Base-by-base conservation (phyloP, 1,140 invertebrate species). In the Dinothrombium tinctorium region DNA sequence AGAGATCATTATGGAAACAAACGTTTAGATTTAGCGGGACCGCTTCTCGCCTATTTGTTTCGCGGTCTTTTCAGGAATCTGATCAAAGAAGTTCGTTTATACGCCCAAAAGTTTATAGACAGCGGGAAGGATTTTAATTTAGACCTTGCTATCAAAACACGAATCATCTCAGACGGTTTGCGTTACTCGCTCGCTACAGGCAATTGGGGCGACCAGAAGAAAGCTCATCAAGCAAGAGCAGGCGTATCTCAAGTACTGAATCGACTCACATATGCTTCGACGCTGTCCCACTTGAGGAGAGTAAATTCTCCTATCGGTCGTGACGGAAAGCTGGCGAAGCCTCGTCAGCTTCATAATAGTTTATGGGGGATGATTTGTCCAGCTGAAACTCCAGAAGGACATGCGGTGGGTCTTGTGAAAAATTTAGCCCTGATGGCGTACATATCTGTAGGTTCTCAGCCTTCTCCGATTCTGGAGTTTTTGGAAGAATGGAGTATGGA, bases 401-500 rank as follows among this genome's bases (percentile, higher is more conserved):
- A 63, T 47, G 69, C 69, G 55, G 68, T 72, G n/a, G 69, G 69
- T 22, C 61, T 98, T 28, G 90, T 98, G 15, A 98, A 98, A 59
- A 98, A 98, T 63, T 61, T 98, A 7, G 92, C 92, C 0, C 62
- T 98, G 4, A 98, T 98, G 92, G 84, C 92, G 15, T 98, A 98
- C 53, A 98, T 98, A 49, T 95, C 87, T 51, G 92, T 98, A 19
- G 92, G 92, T 42, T 94, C 84, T 31, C 83, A 95, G 56, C 89
- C 90, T 1, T 90, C 86, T 5, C 90, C 90, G 1, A 96, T 98
- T 63, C 61, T 98, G 3, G 90, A 98, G 64, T 98, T 98, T 67
- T 89, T 98, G 68, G 90, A 98, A 58, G 90, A 98, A 58, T 98
- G 92, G 92, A 90, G 83, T 41, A 98, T 98, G 92, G 92, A 98